phyloP scores from a whole-genome alignment of 2,888 invertebrate species.

The Hydraecia micacea region DNA sequence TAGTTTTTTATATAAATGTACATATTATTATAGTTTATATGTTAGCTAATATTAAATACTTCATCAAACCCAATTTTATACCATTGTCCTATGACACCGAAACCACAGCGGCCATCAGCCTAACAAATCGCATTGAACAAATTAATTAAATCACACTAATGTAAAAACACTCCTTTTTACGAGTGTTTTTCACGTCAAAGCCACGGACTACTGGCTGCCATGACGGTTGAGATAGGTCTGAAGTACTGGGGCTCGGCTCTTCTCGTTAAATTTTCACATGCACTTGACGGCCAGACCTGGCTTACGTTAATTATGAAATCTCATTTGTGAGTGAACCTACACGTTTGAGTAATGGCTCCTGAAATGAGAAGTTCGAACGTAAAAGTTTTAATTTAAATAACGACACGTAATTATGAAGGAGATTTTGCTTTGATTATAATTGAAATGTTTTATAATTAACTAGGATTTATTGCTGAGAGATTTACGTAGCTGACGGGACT shows the following conservation, averaged over 20 bases:
- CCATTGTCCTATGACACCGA: background rate
- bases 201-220: constrained; percentile 73
- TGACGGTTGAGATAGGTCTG: constrained; percentile 83
- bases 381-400: constrained; percentile 82
- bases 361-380: constrained; percentile 83
- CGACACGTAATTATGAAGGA: constrained; percentile 59
- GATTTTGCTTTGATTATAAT: constrained; percentile 61
- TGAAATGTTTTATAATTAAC: constrained; percentile 53
- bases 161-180: constrained; percentile 69
- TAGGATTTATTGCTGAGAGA: constrained; percentile 36
- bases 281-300: constrained; percentile 88
- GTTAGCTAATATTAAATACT: constrained; percentile 15
- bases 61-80: background rate
- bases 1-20: no score
- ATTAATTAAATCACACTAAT: constrained; percentile 72
- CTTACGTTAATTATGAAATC: constrained; percentile 90
- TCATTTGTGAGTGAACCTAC: constrained; percentile 87
- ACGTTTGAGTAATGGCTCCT: constrained; percentile 87
- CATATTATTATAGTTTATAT: no score
- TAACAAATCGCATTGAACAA: constrained; percentile 58
- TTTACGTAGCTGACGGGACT: constrained; percentile 13
- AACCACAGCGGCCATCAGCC: background rate
- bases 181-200: constrained; percentile 80
- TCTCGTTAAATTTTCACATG: constrained; percentile 90
- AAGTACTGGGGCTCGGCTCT: constrained; percentile 72